These are phyloP conservation scores for Falco biarmicus DNA, from an alignment of 2,797 vertebrate species.

Conservation along the genomic window DNA sequence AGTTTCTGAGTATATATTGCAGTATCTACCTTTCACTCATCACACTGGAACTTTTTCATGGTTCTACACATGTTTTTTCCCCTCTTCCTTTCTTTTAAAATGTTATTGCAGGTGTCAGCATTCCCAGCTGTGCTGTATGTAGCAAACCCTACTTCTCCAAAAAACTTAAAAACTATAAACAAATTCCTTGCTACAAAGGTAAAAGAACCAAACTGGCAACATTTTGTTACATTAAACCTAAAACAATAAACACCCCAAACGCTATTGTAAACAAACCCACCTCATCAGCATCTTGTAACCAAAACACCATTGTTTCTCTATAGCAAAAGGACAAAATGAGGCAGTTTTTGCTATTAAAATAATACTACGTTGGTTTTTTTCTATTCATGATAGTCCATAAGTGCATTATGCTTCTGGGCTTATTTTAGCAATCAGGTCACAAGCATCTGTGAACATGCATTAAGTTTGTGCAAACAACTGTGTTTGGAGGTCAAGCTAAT, in stretches of 20 bases:
- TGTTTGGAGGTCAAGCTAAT: neutral
- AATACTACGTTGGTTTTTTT: neutral
- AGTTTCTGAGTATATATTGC: neutral
- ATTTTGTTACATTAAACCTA: neutral
- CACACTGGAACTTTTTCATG: neutral
- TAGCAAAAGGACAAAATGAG: neutral
- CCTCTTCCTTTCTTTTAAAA: neutral
- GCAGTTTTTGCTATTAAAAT: neutral
- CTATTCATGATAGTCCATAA: neutral
- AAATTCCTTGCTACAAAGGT: neutral
- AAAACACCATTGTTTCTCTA: neutral
- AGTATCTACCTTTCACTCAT: neutral
- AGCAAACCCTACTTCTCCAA: neutral
- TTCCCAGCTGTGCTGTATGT: neutral
- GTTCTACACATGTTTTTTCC: neutral
- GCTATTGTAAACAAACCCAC: neutral
- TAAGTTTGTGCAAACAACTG: slow-evolving; percentile 11
- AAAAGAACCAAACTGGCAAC: neutral
- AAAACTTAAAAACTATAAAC: neutral
- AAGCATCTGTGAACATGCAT: neutral
- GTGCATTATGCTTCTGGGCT: neutral
- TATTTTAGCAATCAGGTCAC: neutral
- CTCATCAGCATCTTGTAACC: neutral
- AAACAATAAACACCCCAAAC: neutral
- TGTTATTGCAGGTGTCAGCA: neutral